These are phyloP conservation scores for Porites evermanni DNA, from an alignment of 92 coral and sea anemone genomes.

Conservation along the genomic window DNA sequence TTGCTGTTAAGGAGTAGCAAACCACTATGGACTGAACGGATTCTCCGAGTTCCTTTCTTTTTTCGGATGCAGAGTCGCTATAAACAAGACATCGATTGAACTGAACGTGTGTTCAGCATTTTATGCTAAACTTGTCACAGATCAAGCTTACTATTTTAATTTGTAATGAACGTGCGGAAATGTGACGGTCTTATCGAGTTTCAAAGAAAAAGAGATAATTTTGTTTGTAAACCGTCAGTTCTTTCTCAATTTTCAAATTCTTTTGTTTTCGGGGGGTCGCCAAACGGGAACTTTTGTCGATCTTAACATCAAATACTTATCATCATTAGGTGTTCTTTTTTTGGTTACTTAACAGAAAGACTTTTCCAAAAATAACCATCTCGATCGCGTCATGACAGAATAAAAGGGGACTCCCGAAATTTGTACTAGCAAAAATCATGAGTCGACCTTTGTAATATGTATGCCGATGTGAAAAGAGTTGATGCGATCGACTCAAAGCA, in stretches of 20 bases:
- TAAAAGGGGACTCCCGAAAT: no score
- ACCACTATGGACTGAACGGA: neutral
- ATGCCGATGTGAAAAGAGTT: no score
- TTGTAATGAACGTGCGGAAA: constrained; percentile 14
- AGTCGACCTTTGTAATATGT: no score
- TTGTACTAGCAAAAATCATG: no score
- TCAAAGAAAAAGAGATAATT: constrained; percentile 7
- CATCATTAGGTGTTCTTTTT: neutral
- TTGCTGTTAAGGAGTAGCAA: neutral
- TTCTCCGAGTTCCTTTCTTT: no score
- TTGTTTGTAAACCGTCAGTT: constrained; percentile 11
- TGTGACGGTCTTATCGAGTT: constrained; percentile 8
- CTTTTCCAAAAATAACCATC: neutral
- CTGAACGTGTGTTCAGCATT: neutral
- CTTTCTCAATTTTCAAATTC: neutral
- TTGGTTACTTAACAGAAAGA: neutral
- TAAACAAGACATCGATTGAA: neutral
- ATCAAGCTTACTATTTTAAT: neutral
- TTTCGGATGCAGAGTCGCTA: no score
- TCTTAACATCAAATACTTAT: neutral
- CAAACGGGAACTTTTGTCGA: neutral
- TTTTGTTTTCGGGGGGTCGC: constrained; percentile 14
- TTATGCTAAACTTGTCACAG: neutral
- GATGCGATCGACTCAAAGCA: no score
- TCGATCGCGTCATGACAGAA: neutral